Base-by-base conservation (phyloP, 2,113 vertebrate genomes). In the Campylomormyrus tamandua region DNA sequence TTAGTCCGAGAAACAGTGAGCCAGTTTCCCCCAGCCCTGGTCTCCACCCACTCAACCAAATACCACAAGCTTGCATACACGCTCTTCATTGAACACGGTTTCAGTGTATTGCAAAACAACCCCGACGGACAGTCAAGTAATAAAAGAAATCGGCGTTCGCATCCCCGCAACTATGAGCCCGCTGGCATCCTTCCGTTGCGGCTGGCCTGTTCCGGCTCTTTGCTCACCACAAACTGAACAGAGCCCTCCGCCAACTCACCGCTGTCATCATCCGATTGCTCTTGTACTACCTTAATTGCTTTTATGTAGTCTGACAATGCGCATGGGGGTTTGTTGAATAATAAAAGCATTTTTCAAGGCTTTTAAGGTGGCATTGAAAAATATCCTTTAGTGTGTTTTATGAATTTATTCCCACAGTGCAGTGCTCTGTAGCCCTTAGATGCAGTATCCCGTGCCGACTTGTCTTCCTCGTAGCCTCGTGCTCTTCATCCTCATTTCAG, bases 171-270 rank as follows among this genome's bases (percentile, higher is more conserved):
- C 49, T 56, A 58, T 7, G 17, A 17, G 31, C 27, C 49, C 13
- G 8, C n/a, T 35, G 17, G 49, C 85, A 52, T n/a, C 45, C 21
- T 87, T 53, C 45, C 27, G 85, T 8, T 50, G 46, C 9, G 48
- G 49, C 15, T 13, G 24, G 46, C 13, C 49, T 53, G n/a, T 87
- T 53, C 31, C 53, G 53, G 87, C 56, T 62, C 35, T 88, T 62
- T 66, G 49, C 11, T 39, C 86, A 39, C 49, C 49, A 88, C 87
- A 88, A 42, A 62, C 56, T 66, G 87, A 62, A 88, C 7, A 88
- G 52, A 62, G 21, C 4, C 53, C 53, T 42, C 15, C 39, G 5
- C 15, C 35, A 21, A 8, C 31, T 88, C 87, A 66, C 53, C 42
- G 24, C 48, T 42, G 48, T 35, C 46, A 53, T 35, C 85, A 42